Percentiles rank a stretch among this genome's conserved stretches.
These are phyloP conservation scores for Rhabdornis inornatus DNA, from an alignment of 2,113 vertebrate genomes.

Conservation along the genomic window DNA sequence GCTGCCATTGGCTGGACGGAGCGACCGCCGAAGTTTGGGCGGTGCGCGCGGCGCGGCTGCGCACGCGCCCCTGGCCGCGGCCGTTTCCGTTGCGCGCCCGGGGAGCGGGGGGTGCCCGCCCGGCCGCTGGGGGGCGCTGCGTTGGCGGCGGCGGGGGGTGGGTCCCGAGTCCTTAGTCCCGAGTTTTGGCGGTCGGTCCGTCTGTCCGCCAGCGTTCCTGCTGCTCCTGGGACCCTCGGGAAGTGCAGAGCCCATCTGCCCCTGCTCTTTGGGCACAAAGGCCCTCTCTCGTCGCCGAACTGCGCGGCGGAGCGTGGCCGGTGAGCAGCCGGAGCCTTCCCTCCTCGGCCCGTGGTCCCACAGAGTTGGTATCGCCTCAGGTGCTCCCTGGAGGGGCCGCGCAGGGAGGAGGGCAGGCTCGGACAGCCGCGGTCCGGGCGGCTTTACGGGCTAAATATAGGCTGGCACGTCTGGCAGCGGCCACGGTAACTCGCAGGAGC, in stretches of 20 bases:
- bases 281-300: not conserved
- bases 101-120: not conserved
- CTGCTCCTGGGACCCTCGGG: not conserved
- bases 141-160: not conserved
- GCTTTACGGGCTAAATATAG: slow-evolving; percentile 45
- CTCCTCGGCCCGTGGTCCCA: not conserved
- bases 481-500: not conserved
- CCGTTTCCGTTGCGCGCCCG: not conserved
- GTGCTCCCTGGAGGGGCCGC: not conserved
- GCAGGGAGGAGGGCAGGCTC: not conserved
- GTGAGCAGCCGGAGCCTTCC: not conserved
- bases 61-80: not conserved
- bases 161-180: not conserved
- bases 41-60: not conserved
- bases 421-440: not conserved
- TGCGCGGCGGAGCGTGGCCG: not conserved
- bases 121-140: not conserved
- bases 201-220: rapidly evolving
- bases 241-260: rapidly evolving
- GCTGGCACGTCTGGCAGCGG: not conserved
- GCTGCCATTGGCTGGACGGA: not conserved
- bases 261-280: rapidly evolving
- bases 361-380: not conserved
- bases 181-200: not conserved
- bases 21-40: not conserved